Conservation (phyloP, 2,888 invertebrate species). For the Gerosis bhagava region DNA sequence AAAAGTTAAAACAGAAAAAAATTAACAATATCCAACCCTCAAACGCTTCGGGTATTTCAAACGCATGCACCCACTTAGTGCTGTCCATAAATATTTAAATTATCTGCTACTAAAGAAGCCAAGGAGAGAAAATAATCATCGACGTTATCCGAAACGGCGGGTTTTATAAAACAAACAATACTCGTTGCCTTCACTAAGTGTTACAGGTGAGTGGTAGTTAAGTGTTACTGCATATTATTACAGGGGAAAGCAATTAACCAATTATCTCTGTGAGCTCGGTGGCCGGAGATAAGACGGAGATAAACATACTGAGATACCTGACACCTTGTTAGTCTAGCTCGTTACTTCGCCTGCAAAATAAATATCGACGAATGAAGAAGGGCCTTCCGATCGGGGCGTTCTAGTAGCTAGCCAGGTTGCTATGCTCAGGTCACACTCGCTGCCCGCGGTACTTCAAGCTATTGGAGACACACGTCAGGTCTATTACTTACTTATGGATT, state of each 20-base stretch:
- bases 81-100: slow-evolving; percentile 21
- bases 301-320: slow-evolving; percentile 64
- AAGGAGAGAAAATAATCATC: slow-evolving; percentile 25
- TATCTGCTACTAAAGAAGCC: slow-evolving; percentile 23
- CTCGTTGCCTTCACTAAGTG: slow-evolving; percentile 21
- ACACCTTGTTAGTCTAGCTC: slow-evolving; percentile 53
- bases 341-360: slow-evolving; percentile 17
- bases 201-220: slow-evolving; percentile 25
- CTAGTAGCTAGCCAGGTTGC: no score
- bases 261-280: slow-evolving; percentile 46
- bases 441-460: no score
- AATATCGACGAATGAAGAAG: no score
- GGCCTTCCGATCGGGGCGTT: no score
- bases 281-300: slow-evolving; percentile 58
- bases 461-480: no score
- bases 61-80: slow-evolving; percentile 12
- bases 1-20: no score
- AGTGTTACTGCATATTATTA: slow-evolving; percentile 57
- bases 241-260: slow-evolving; percentile 76
- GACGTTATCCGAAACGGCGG: slow-evolving; percentile 17
- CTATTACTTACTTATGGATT: no score
- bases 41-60: slow-evolving; percentile 8
- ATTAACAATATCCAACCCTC: slow-evolving; percentile 7
- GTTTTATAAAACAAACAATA: slow-evolving; percentile 32
- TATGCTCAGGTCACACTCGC: no score